These are phyloP conservation scores for Andricus curvator DNA, from an alignment of 2,888 invertebrate genomes.

Conservation along the genomic window DNA sequence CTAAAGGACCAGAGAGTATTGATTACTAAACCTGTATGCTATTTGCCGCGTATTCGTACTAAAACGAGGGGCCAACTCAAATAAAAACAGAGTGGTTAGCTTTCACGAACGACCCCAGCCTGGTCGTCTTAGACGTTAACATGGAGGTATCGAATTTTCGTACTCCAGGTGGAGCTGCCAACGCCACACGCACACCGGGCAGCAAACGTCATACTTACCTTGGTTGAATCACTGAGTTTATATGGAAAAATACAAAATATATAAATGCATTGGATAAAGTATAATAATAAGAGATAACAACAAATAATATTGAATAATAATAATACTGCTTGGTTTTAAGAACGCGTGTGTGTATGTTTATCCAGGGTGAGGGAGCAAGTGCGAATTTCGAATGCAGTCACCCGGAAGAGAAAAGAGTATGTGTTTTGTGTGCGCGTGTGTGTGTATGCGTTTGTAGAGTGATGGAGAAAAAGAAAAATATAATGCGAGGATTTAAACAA, in stretches of 20 bases:
- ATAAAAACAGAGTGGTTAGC: too few species aligned
- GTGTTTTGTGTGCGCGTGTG: background rate
- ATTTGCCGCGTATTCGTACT: too few species aligned
- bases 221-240: constrained; percentile 71
- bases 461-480: constrained; percentile 41
- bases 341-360: constrained; percentile 60
- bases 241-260: constrained; percentile 69
- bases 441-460: background rate
- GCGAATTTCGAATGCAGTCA: constrained; percentile 17
- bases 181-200: constrained; percentile 67
- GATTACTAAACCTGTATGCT: too few species aligned
- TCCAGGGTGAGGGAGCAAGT: constrained; percentile 59
- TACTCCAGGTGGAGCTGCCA: constrained; percentile 36
- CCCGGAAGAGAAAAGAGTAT: constrained; percentile 14
- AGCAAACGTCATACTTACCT: constrained; percentile 71
- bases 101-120: too few species aligned
- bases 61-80: too few species aligned
- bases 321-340: constrained; percentile 78
- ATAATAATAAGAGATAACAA: constrained; percentile 77
- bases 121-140: too few species aligned
- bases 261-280: constrained; percentile 78
- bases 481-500: constrained; percentile 19
- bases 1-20: too few species aligned
- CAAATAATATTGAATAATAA: constrained; percentile 71
- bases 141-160: background rate